These are phyloP conservation scores for Campoplex capitator DNA, from an alignment of 2,888 invertebrate species.

Conservation along the genomic window DNA sequence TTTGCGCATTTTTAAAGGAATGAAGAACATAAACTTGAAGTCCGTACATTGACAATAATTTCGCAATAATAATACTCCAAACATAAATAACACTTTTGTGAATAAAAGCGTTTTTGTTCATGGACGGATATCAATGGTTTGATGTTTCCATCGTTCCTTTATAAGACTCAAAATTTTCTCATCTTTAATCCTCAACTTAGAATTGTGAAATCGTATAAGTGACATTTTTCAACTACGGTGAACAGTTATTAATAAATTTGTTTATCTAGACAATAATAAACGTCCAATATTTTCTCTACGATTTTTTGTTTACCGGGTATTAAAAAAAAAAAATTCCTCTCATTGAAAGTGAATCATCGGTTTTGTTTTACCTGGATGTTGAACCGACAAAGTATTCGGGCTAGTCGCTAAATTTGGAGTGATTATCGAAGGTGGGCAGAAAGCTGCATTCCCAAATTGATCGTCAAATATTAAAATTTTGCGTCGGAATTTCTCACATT, in stretches of 20 bases:
- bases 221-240: too few relatives aligned
- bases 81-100: background rate
- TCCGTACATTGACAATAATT: too few relatives aligned
- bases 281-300: too few relatives aligned
- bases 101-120: background rate
- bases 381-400: conserved; percentile 89
- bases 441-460: conserved; percentile 88
- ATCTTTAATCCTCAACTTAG: too few relatives aligned
- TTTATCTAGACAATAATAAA: too few relatives aligned
- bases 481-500: background rate
- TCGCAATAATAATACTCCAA: too few relatives aligned
- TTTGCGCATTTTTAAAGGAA: too few relatives aligned
- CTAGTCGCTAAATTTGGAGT: conserved; percentile 89
- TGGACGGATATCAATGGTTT: background rate
- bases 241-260: too few relatives aligned
- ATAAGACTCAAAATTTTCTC: background rate
- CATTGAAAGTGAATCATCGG: background rate
- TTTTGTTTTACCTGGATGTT: conserved; percentile 87
- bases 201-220: too few relatives aligned
- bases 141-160: background rate
- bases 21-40: too few relatives aligned
- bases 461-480: conserved; percentile 34
- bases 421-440: conserved; percentile 86
- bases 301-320: background rate
- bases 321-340: background rate